phyloP scores from a whole-genome alignment of 2,113 vertebrate genomes.

The western clawed frog (Xenopus tropicalis) region UCB_Xtro_10.0 CM004443.2:123305001-123305500 shows the following conservation, averaged over 20 bases:
- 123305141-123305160: not conserved
- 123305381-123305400: too few relatives aligned
- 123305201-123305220: not conserved
- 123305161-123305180: conserved; percentile 17
- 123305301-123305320: too few relatives aligned
- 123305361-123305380: too few relatives aligned
- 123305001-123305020: conserved; percentile 31
- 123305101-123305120: not conserved
- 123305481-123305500: too few relatives aligned
- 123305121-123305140: not conserved
- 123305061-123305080: conserved; percentile 23
- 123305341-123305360: too few relatives aligned
- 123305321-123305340: too few relatives aligned
- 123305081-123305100: conserved; percentile 20
- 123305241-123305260: not conserved
- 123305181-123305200: not conserved
- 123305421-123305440: too few relatives aligned
- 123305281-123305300: too few relatives aligned
- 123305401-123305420: too few relatives aligned
- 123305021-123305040: conserved; percentile 26
- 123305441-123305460: too few relatives aligned
- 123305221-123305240: conserved; percentile 17
- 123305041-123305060: conserved; percentile 29
- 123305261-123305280: too few relatives aligned
- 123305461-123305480: too few relatives aligned